These are phyloP conservation scores for Sardina pilchardus DNA, from an alignment of 2,113 vertebrate genomes.

Conservation along the genomic window DNA sequence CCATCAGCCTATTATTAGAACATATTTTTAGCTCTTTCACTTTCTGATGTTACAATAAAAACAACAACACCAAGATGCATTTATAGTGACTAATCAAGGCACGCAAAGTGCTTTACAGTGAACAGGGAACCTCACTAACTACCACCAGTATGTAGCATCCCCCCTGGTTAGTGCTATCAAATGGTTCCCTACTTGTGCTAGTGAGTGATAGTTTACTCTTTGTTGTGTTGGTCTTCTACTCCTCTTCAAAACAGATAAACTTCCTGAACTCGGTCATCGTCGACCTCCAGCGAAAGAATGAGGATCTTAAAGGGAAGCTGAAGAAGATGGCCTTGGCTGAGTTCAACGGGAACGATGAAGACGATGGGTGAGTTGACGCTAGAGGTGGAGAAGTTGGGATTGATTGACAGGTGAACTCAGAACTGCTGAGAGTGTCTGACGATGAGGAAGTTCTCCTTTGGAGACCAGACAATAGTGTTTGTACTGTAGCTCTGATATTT, in stretches of 20 bases:
- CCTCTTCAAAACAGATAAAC: conserved; percentile 77
- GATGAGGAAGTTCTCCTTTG: too few relatives aligned
- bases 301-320: conserved; percentile 89
- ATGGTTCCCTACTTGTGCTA: neutral
- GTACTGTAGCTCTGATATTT: too few relatives aligned
- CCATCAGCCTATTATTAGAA: too few relatives aligned
- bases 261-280: conserved; percentile 97
- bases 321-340: conserved; percentile 89
- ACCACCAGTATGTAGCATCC: too few relatives aligned
- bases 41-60: neutral
- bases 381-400: neutral
- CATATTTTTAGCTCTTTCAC: neutral
- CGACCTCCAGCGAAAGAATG: conserved; percentile 91
- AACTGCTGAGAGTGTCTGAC: too few relatives aligned
- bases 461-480: too few relatives aligned
- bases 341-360: conserved; percentile 84
- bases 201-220: neutral
- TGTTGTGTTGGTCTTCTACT: neutral
- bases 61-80: too few relatives aligned
- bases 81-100: too few relatives aligned
- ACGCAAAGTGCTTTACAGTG: too few relatives aligned
- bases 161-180: neutral
- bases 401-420: neutral
- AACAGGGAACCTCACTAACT: too few relatives aligned
- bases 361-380: conserved; percentile 76